These are phyloP conservation scores for Datnioides undecimradiatus DNA, from an alignment of 2,113 vertebrate species.

Conservation along the genomic window DNA sequence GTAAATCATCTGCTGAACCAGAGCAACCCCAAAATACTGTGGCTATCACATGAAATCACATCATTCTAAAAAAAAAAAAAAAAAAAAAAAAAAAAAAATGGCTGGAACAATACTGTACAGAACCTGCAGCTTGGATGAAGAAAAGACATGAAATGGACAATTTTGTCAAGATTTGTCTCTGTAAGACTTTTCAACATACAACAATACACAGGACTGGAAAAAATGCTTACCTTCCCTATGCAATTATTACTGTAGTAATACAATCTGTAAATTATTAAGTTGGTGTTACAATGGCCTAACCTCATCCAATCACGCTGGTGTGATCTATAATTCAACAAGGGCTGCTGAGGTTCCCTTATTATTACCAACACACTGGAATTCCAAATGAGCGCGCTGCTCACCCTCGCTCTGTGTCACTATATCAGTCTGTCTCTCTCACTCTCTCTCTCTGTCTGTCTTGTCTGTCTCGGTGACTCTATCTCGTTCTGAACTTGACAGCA, in stretches of 20 bases:
- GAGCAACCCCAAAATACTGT: slow-evolving; percentile 18
- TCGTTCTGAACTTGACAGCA: slow-evolving; percentile 65
- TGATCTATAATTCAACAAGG: slow-evolving; percentile 85
- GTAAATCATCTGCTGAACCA: slow-evolving; percentile 31
- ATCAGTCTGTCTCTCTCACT: slow-evolving; percentile 56
- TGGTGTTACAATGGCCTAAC: slow-evolving; percentile 79
- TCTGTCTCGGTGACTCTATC: slow-evolving; percentile 48
- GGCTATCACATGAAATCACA: slow-evolving; percentile 30
- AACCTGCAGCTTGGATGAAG: slow-evolving; percentile 32
- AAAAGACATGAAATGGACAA: neutral
- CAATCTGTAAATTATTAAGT: slow-evolving; percentile 84
- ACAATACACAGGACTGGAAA: slow-evolving; percentile 14
- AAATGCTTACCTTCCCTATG: slow-evolving; percentile 59
- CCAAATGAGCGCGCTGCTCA: slow-evolving; percentile 66
- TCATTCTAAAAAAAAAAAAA: neutral
- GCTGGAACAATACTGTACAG: neutral
- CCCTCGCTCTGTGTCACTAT: slow-evolving; percentile 62
- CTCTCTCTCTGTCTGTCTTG: slow-evolving; percentile 46
- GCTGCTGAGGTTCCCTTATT: slow-evolving; percentile 80
- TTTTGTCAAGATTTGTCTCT: neutral
- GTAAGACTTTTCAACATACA: slow-evolving; percentile 7
- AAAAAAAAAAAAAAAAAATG: neutral
- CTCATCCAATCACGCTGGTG: slow-evolving; percentile 80
- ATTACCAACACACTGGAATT: slow-evolving; percentile 77
- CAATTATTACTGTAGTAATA: slow-evolving; percentile 81